phyloP scores from a whole-genome alignment of 1,140 invertebrate species.

The Drosophila sp. region DNA sequence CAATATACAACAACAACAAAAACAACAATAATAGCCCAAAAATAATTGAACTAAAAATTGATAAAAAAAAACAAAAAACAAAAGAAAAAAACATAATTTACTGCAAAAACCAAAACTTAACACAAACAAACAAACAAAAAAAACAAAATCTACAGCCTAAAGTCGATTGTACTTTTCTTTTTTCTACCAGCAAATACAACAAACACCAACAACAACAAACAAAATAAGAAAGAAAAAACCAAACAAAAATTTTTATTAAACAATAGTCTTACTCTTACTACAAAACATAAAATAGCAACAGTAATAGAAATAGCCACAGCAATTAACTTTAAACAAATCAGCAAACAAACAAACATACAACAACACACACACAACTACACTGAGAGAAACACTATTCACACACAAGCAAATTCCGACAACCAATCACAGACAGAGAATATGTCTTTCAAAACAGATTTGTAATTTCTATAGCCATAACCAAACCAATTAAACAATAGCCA shows the following conservation, averaged over 20 bases:
- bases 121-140: conserved; percentile 34
- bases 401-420: conserved; percentile 33
- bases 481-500: conserved; percentile 72
- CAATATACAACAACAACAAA: conserved; percentile 28
- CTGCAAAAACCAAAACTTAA: conserved; percentile 34
- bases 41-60: conserved; percentile 70
- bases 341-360: conserved; percentile 27
- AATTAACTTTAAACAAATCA: conserved; percentile 62
- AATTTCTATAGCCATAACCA: conserved; percentile 68
- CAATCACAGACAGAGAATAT: not conserved
- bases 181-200: conserved; percentile 68
- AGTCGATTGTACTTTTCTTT: conserved; percentile 83
- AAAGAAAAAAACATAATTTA: conserved; percentile 37
- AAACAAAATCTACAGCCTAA: conserved; percentile 63
- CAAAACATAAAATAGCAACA: conserved; percentile 74
- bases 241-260: conserved; percentile 61
- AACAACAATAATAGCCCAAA: conserved; percentile 73
- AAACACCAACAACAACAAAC: conserved; percentile 47
- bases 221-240: conserved; percentile 15
- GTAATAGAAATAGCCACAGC: conserved; percentile 79
- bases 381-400: conserved; percentile 28
- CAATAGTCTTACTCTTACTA: conserved; percentile 77
- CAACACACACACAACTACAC: conserved; percentile 21
- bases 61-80: conserved; percentile 39
- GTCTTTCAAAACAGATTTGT: conserved; percentile 55